phyloP scores from a whole-genome alignment of 1,140 invertebrate species.

The Lordiphosa clarofinis region DNA sequence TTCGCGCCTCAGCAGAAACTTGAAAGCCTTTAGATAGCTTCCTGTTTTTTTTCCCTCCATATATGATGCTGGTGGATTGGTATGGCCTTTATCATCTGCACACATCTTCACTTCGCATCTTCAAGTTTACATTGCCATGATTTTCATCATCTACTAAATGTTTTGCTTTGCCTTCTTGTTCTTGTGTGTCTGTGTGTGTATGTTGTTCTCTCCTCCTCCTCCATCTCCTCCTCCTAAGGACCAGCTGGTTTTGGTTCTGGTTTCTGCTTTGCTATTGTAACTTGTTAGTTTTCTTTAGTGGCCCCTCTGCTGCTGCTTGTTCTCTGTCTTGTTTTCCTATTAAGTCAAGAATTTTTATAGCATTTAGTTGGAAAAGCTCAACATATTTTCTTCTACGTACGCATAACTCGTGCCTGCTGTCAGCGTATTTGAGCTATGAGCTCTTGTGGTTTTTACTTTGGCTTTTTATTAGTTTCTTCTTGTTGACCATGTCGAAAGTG shows the following conservation, averaged over 20 bases:
- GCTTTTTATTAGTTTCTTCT: conserved; percentile 74
- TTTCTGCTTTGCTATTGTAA: conserved; percentile 58
- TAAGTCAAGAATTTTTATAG: conserved; percentile 78
- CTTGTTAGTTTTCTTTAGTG: conserved; percentile 77
- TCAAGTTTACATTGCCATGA: conserved; percentile 69
- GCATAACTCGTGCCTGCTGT: conserved; percentile 77
- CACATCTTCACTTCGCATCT: conserved; percentile 21
- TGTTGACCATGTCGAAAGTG: conserved; percentile 40
- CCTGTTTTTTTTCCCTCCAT: no score
- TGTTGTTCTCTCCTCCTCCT: conserved; percentile 24
- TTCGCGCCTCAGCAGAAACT: conserved; percentile 1
- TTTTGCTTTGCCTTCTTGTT: conserved; percentile 49
- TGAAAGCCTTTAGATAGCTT: background rate
- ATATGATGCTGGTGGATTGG: background rate
- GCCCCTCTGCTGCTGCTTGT: conserved; percentile 50
- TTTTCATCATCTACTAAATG: conserved; percentile 77
- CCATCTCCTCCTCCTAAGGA: conserved; percentile 28
- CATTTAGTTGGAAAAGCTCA: conserved; percentile 77
- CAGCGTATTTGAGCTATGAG: conserved; percentile 75
- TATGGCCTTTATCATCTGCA: background rate
- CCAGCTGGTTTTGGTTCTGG: conserved; percentile 9
- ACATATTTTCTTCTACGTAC: conserved; percentile 61
- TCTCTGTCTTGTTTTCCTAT: conserved; percentile 75
- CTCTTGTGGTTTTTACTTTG: conserved; percentile 70
- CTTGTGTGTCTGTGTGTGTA: conserved; percentile 8